Evolutionary conservation across 2,113 vertebrate genomes (phyloP).

Genomic region (Psittacula cyanocephala): DNA sequence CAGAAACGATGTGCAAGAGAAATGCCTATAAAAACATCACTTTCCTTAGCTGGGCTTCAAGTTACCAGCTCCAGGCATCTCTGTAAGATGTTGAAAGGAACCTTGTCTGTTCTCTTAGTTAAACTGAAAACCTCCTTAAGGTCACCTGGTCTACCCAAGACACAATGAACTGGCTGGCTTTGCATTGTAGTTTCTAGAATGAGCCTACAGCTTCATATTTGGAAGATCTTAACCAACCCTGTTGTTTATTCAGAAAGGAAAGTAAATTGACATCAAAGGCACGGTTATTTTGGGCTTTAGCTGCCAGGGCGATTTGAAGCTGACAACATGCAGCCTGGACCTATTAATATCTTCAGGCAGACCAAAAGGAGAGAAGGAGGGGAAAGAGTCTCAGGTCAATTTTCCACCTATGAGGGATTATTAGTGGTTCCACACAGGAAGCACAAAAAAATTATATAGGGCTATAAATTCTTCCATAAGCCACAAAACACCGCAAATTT

Average conservation of each 20-base stretch:
- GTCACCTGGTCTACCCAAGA: not conserved
- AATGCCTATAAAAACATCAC: not conserved
- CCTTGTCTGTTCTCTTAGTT: not conserved
- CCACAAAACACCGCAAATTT: constrained; percentile 73
- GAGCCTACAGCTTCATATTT: constrained; percentile 24
- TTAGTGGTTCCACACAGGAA: constrained; percentile 73
- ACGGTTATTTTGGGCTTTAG: constrained; percentile 48
- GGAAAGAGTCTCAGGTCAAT: constrained; percentile 63
- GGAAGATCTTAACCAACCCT: constrained; percentile 16
- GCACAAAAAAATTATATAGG: constrained; percentile 67
- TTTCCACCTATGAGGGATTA: constrained; percentile 72
- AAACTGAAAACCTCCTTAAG: not conserved
- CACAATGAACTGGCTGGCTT: not conserved
- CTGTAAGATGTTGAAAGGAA: not conserved
- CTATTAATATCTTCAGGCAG: constrained; percentile 51
- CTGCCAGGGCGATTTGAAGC: constrained; percentile 57
- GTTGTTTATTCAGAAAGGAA: constrained; percentile 63
- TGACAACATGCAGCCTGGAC: constrained; percentile 41
- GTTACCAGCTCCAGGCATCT: not conserved
- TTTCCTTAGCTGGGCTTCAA: not conserved
- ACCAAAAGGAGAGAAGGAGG: constrained; percentile 31
- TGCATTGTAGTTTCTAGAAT: constrained; percentile 6
- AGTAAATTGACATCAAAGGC: constrained; percentile 59
- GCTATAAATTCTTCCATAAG: constrained; percentile 74
- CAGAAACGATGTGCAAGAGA: not conserved